Conservation (phyloP, 2,797 vertebrate genomes). For the Acanthurus lineatus region DNA sequence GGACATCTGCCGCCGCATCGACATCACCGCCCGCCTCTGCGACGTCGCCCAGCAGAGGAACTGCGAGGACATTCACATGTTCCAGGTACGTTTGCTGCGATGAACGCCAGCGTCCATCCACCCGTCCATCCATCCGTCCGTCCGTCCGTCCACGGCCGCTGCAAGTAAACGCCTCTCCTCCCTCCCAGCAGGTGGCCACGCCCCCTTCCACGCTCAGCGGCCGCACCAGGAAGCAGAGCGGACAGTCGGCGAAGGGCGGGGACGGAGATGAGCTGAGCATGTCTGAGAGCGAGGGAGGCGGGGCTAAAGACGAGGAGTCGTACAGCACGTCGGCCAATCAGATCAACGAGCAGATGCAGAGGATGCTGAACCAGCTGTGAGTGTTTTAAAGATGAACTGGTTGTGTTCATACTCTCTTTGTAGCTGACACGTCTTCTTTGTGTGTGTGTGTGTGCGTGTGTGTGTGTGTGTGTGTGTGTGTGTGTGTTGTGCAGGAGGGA, state of each 20-base stretch:
- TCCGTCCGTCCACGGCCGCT: rapidly evolving
- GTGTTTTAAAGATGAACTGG: conserved; percentile 86
- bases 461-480: background rate
- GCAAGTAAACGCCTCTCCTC: background rate
- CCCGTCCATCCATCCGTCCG: too few relatives aligned
- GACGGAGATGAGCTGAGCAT: conserved; percentile 93
- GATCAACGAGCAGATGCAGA: conserved; percentile 99
- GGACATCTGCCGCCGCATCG: conserved; percentile 97
- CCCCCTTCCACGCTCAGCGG: conserved; percentile 89
- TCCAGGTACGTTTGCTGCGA: too few relatives aligned
- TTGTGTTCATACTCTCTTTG: too few relatives aligned
- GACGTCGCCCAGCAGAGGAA: conserved; percentile 96
- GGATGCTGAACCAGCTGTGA: conserved; percentile 98
- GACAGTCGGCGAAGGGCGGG: conserved; percentile 84
- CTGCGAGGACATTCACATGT: conserved; percentile 96
- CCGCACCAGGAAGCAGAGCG: conserved; percentile 81
- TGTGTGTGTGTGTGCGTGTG: background rate
- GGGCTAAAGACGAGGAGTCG: conserved; percentile 89
- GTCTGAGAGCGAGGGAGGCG: conserved; percentile 90
- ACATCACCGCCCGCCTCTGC: conserved; percentile 96
- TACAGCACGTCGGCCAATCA: conserved; percentile 93
- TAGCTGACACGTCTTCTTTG: too few relatives aligned
- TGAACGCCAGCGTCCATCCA: too few relatives aligned
- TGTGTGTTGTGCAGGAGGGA: conserved; percentile 83
- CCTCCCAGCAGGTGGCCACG: conserved; percentile 88